Evolutionary conservation across 2,113 vertebrate species (phyloP), one percentile per base, ranked within the genome.

Genomic region (Trematocara unimaculatum): DNA sequence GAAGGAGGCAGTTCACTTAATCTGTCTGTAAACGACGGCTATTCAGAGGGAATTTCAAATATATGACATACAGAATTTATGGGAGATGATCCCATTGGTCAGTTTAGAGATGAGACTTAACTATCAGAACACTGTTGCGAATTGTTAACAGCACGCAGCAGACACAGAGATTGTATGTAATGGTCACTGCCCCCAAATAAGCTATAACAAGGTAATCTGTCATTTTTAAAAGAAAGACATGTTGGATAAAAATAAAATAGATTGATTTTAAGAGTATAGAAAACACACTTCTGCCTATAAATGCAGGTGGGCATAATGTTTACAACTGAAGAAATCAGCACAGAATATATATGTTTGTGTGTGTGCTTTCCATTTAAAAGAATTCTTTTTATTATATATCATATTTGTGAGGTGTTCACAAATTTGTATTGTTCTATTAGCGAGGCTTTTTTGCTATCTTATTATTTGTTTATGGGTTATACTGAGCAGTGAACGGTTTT

Each of bases 1-100:
- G 85, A 91, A 84, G 82, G 77, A 89, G 84, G 79, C 83, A 49
- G 80, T 29, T 84, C 47, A 45, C 79, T 83, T 79, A 82, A 88
- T 89, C 81, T 85, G 70, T 84, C 87, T 86, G 83, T 80, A 58
- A 56, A 86, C 60, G 5, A 5, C 7, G 3, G 40, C 88, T 79
- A 49, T 49, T 86, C 67, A 74, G 81, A 82, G 38, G 64, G 35
- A 91, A 81, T 86, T 81, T 92, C 72, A 58, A 51, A 88, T 31
- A 82, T 42, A 45, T 47, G 79, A 85, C 74, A 67, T 35, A 60
- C 40, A 62, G 79, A 45, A 35, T 91, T 83, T 70, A 85, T 49
- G 51, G 70, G 29, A 60, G 56, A 58, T 12, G 85, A 89, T 64
- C 81, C 56, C 14, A 14, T 49, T 60, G 88, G 74, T 85, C 56